Percentiles rank a stretch among this genome's conserved stretches.
phyloP scores from a whole-genome alignment of 53 echinoderm and acorn worm genomes.

The Apostichopus leukothele region DNA sequence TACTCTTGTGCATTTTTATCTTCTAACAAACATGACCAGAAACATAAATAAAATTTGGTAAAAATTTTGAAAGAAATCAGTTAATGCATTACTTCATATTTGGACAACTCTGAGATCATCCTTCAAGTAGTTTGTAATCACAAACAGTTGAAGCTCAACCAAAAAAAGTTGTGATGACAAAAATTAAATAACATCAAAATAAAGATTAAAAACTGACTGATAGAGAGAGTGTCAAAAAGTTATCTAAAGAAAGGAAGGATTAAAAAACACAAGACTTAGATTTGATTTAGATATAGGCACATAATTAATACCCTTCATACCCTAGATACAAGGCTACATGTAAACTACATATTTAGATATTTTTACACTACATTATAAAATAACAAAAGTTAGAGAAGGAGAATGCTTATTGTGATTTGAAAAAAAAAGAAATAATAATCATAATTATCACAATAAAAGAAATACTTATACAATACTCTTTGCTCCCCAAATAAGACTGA shows the following conservation, averaged over 20 bases:
- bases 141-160: too few species aligned
- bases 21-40: too few species aligned
- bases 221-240: neutral
- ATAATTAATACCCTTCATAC: constrained; percentile 6
- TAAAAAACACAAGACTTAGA: neutral
- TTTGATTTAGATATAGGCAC: constrained; percentile 7
- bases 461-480: too few species aligned
- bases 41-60: too few species aligned
- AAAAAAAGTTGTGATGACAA: neutral
- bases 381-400: neutral
- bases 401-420: neutral
- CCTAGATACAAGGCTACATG: neutral
- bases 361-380: neutral
- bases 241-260: neutral
- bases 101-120: too few species aligned
- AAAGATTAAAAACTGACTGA: neutral
- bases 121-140: too few species aligned
- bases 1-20: too few species aligned
- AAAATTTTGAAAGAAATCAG: too few species aligned
- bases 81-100: too few species aligned
- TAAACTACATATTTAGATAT: neutral
- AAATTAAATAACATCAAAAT: neutral
- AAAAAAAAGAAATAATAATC: neutral
- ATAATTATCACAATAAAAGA: too few species aligned
- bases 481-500: too few species aligned